Conservation (phyloP, 2,113 vertebrate species). For the Gila orcuttii region DNA sequence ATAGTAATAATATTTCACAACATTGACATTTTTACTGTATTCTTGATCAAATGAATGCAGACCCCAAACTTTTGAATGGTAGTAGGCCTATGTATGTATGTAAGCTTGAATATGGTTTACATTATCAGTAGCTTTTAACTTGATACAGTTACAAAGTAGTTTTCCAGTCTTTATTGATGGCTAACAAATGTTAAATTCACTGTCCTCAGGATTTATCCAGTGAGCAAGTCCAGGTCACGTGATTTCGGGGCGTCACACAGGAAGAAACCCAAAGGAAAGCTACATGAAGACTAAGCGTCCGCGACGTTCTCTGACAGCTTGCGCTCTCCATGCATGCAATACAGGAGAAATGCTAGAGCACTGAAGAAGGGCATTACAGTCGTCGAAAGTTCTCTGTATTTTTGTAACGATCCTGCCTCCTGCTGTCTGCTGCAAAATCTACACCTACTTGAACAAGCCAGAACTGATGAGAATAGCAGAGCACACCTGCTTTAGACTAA, state of each 20-base stretch:
- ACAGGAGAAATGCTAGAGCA: neutral
- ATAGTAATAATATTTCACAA: no score
- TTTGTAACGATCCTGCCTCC: constrained; percentile 8
- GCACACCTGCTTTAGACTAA: constrained; percentile 8
- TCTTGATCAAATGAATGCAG: no score
- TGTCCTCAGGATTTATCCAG: constrained; percentile 81
- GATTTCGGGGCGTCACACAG: constrained; percentile 85
- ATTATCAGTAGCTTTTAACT: neutral
- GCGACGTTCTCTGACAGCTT: neutral
- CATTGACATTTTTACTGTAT: no score
- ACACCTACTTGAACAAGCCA: neutral
- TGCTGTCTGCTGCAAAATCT: constrained; percentile 21
- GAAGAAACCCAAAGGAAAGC: constrained; percentile 80
- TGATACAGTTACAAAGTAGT: neutral
- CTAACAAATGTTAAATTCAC: constrained; percentile 14
- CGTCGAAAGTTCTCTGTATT: neutral
- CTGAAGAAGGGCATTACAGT: constrained; percentile 18
- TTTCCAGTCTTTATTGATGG: neutral
- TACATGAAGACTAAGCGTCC: constrained; percentile 71
- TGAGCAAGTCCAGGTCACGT: constrained; percentile 86
- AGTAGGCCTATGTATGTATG: no score
- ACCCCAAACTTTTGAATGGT: no score
- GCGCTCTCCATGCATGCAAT: constrained; percentile 42
- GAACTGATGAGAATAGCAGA: neutral
- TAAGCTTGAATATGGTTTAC: neutral